These are phyloP conservation scores for Aricia artaxerxes DNA, from an alignment of 2,888 invertebrate genomes.

Conservation along the genomic window DNA sequence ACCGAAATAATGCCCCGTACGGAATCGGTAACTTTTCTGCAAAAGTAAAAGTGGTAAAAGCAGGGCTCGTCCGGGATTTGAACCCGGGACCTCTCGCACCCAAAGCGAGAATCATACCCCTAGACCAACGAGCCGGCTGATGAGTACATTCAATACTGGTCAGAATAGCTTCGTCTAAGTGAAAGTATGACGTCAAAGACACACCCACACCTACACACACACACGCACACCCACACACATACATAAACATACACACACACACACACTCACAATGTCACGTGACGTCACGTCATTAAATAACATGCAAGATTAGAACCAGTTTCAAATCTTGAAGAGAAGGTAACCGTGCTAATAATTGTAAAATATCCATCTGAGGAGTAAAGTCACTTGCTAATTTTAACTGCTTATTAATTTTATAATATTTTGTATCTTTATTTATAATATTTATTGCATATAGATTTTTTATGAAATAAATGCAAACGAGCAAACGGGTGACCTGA, in stretches of 20 bases:
- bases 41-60: background rate
- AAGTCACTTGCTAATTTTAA: no score
- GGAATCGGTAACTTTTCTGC: no score
- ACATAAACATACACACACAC: no score
- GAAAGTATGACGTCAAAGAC: background rate
- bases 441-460: no score
- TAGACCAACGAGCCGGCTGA: slow-evolving; percentile 76
- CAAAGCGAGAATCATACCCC: slow-evolving; percentile 81
- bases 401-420: no score
- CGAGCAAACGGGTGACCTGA: no score
- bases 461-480: no score
- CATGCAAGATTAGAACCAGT: background rate
- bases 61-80: slow-evolving; percentile 43
- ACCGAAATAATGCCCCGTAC: no score
- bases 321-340: background rate
- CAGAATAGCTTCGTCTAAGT: background rate
- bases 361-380: background rate
- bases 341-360: background rate
- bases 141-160: background rate
- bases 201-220: no score
- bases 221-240: no score
- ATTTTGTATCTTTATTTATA: no score
- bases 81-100: slow-evolving; percentile 77
- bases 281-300: background rate
- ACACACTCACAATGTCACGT: background rate